phyloP scores from a whole-genome alignment of 2,113 vertebrate genomes.

The Mirounga angustirostris region DNA sequence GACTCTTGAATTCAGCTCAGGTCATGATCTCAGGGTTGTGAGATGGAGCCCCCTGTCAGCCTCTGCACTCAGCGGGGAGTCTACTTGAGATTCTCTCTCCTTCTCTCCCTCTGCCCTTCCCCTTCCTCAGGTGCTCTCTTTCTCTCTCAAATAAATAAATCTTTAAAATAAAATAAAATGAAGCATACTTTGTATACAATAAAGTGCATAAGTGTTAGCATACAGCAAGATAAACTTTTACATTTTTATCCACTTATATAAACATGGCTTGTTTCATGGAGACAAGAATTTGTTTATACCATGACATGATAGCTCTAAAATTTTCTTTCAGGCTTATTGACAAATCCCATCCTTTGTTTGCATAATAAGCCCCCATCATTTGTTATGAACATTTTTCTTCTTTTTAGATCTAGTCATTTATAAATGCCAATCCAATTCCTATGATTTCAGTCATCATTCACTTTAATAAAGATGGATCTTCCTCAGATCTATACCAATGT shows the following conservation, averaged over 20 bases:
- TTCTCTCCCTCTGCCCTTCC: neutral
- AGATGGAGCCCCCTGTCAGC: neutral
- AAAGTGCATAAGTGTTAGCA: neutral
- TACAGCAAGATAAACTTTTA: neutral
- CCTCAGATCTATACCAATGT: neutral
- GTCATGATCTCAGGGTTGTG: neutral
- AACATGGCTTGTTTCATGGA: neutral
- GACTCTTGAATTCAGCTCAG: neutral
- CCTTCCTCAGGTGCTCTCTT: neutral
- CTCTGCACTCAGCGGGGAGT: neutral
- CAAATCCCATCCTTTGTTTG: neutral
- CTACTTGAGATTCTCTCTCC: neutral
- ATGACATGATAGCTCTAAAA: neutral
- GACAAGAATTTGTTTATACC: neutral
- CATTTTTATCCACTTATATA: neutral
- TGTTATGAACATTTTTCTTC: neutral
- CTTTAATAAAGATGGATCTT: neutral
- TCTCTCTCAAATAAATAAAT: neutral
- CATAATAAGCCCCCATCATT: neutral
- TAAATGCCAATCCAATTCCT: neutral
- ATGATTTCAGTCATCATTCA: neutral
- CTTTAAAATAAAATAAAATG: neutral
- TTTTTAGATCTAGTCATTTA: neutral
- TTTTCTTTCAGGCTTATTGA: neutral
- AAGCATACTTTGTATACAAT: neutral